Percentiles rank a stretch among this genome's conserved stretches.
phyloP scores from a whole-genome alignment of 2,888 invertebrate species.

The Gymnocheta viridis region DNA sequence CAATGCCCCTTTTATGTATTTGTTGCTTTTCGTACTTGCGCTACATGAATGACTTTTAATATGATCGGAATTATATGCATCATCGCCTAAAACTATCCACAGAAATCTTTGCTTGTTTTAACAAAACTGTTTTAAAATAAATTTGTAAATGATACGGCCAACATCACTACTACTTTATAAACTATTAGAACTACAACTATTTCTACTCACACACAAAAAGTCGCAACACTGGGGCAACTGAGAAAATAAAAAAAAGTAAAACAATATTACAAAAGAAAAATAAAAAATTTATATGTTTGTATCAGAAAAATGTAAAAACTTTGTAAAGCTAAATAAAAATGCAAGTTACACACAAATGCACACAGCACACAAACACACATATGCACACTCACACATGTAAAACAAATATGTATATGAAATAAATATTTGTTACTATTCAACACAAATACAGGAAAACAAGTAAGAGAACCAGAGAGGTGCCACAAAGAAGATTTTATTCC shows the following conservation, averaged over 20 bases:
- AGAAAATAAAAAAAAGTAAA: not conserved
- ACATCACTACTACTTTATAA: conserved; percentile 18
- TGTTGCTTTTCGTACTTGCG: not conserved
- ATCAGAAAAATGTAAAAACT: not conserved
- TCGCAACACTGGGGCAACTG: not conserved
- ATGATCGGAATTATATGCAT: conserved; percentile 66
- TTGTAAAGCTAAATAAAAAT: not conserved
- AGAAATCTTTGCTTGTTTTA: conserved; percentile 8
- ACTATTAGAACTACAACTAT: not conserved
- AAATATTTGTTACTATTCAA: no score
- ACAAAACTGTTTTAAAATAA: conserved; percentile 14
- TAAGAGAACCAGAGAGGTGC: no score
- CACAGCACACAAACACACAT: no score
- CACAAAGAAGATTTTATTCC: no score
- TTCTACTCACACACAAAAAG: not conserved
- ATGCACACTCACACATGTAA: no score
- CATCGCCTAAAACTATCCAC: conserved; percentile 51
- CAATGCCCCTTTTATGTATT: not conserved
- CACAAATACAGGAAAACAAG: no score
- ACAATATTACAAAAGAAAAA: conserved; percentile 27
- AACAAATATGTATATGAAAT: no score
- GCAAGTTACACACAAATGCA: conserved; percentile 20
- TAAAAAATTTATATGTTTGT: no score
- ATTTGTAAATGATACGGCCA: conserved; percentile 30
- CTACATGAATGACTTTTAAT: conserved; percentile 63